Conservation (phyloP, 2,888 invertebrate genomes). For the Tineola bisselliella region DNA sequence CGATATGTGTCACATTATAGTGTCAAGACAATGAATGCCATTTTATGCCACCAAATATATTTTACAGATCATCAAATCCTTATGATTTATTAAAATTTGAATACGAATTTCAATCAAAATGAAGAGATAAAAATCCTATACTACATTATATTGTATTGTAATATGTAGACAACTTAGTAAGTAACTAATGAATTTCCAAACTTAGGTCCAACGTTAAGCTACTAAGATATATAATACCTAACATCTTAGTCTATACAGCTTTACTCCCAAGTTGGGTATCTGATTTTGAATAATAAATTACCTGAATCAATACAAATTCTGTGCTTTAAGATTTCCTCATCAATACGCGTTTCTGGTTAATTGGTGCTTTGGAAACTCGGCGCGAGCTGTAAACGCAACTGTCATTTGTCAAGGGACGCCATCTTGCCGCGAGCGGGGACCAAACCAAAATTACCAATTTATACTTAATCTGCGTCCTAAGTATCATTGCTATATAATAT, state of each 20-base stretch:
- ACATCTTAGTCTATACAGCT: too few relatives aligned
- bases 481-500: too few relatives aligned
- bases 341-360: conserved; percentile 1
- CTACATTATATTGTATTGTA: too few relatives aligned
- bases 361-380: background rate
- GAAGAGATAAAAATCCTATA: too few relatives aligned
- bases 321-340: background rate
- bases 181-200: too few relatives aligned
- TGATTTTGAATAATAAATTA: background rate
- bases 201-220: too few relatives aligned
- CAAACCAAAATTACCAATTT: background rate
- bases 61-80: background rate
- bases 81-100: too few relatives aligned
- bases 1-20: background rate
- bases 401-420: conserved; percentile 7
- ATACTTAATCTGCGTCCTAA: background rate
- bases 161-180: too few relatives aligned
- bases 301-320: conserved; percentile 1
- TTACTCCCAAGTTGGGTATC: background rate
- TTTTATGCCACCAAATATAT: background rate
- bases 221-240: background rate
- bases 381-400: background rate
- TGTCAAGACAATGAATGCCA: background rate
- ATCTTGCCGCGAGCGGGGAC: conserved; percentile 1
- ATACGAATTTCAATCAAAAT: too few relatives aligned